Evolutionary conservation across 2,888 invertebrate species (phyloP).

Genomic region (Agrenia bidenticulata): DNA sequence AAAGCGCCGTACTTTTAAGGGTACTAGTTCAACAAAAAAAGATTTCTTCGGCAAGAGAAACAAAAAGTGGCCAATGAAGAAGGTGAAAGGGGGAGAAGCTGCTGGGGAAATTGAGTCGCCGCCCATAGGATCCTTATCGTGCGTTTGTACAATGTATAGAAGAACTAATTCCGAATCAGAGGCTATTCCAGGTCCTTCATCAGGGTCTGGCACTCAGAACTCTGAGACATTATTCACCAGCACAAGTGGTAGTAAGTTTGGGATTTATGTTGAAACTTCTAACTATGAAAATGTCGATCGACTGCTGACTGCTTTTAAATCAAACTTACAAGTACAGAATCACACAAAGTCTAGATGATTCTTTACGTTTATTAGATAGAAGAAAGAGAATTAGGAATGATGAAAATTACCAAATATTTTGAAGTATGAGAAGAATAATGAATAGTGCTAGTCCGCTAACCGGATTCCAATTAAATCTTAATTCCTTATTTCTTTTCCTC

Average conservation of each 20-base stretch:
- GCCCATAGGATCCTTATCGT: conserved; percentile 55
- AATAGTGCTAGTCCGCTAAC: no score
- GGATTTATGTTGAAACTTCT: no score
- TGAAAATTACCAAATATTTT: no score
- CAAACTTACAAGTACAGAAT: no score
- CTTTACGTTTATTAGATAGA: no score
- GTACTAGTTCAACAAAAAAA: conserved; percentile 41
- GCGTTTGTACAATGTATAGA: conserved; percentile 69
- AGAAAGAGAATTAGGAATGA: no score
- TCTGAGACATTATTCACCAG: neutral
- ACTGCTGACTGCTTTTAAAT: no score
- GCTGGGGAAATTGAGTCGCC: conserved; percentile 30
- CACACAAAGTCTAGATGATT: no score
- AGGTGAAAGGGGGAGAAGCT: conserved; percentile 38
- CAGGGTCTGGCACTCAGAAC: conserved; percentile 1
- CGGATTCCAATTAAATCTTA: no score
- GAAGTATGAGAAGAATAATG: no score
- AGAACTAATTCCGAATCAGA: conserved; percentile 59
- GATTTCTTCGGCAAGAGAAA: conserved; percentile 50
- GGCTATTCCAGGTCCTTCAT: conserved; percentile 30
- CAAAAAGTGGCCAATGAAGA: conserved; percentile 50
- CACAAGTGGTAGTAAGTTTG: conserved; percentile 11
- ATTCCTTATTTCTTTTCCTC: no score
- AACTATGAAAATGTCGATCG: no score
- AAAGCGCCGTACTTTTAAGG: conserved; percentile 42